Percentiles rank a stretch among this genome's conserved stretches.
Conservation (phyloP, 2,113 vertebrate species). For the Campylomormyrus tamandua region DNA sequence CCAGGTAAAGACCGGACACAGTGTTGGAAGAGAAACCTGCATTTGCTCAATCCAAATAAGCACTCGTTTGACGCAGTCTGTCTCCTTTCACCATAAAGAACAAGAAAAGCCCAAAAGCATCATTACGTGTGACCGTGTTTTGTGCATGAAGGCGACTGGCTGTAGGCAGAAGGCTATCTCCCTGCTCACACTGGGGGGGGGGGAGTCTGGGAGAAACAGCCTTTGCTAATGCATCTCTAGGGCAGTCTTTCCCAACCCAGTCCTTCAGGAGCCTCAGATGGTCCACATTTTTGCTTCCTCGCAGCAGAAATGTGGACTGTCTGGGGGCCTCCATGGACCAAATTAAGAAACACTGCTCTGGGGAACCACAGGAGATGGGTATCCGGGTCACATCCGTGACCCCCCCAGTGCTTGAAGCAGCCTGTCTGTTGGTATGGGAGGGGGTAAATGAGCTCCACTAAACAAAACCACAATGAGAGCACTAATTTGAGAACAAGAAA, state of each 20-base stretch:
- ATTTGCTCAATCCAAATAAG: background rate
- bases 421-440: conserved; percentile 4
- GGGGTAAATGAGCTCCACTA: background rate
- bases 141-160: background rate
- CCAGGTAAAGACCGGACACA: background rate
- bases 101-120: background rate
- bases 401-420: background rate
- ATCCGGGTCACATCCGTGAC: background rate
- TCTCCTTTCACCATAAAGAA: background rate
- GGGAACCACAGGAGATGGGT: background rate
- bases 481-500: conserved; percentile 14
- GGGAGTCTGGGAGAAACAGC: background rate
- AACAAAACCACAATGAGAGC: background rate
- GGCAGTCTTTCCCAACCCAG: background rate
- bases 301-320: background rate
- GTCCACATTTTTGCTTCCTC: background rate
- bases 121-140: background rate
- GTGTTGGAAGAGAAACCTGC: background rate
- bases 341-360: background rate
- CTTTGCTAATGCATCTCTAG: background rate
- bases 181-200: background rate
- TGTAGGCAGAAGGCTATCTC: background rate
- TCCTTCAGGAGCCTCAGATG: background rate
- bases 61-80: background rate
- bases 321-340: background rate